phyloP scores from a whole-genome alignment of 2,888 invertebrate genomes.

The Nematopogon swammerdamellus region DNA sequence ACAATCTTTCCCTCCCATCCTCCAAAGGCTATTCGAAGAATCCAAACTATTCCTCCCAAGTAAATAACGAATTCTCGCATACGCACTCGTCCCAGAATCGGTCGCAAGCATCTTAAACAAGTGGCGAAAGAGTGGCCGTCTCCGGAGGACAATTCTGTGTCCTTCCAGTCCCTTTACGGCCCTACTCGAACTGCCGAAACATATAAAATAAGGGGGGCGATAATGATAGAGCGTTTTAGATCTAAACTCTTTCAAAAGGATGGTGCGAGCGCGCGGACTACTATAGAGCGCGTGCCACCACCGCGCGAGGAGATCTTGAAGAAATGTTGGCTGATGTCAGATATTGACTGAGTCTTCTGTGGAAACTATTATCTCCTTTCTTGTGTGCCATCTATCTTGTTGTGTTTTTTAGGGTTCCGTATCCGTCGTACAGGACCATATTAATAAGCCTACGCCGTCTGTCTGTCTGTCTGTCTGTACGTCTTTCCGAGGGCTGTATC shows the following conservation, averaged over 20 bases:
- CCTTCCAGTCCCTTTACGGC: slow-evolving; percentile 3
- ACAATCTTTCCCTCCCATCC: too few species aligned
- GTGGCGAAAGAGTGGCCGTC: slow-evolving; percentile 12
- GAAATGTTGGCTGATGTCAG: too few species aligned
- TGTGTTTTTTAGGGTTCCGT: too few species aligned
- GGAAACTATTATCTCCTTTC: too few species aligned
- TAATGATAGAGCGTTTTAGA: slow-evolving; percentile 10
- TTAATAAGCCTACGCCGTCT: too few species aligned
- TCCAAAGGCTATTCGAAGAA: too few species aligned
- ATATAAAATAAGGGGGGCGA: slow-evolving; percentile 6
- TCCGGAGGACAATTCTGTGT: slow-evolving; percentile 7
- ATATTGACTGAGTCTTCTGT: too few species aligned
- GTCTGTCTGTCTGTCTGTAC: too few species aligned
- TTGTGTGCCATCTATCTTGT: too few species aligned
- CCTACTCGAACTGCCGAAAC: not conserved
- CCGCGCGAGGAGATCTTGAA: too few species aligned
- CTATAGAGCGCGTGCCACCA: not conserved
- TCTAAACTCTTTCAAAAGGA: slow-evolving; percentile 7
- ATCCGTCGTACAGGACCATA: too few species aligned
- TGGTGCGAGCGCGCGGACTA: not conserved
- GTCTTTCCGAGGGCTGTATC: too few species aligned
- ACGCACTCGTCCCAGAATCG: slow-evolving; percentile 1
- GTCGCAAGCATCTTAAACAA: slow-evolving; percentile 1
- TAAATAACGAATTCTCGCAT: slow-evolving; percentile 12
- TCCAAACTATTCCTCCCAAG: not conserved